Percentiles rank a stretch among this genome's conserved stretches.
Evolutionary conservation across 1,140 invertebrate genomes (phyloP).

Genomic region (Dinoponera quadriceps): DNA sequence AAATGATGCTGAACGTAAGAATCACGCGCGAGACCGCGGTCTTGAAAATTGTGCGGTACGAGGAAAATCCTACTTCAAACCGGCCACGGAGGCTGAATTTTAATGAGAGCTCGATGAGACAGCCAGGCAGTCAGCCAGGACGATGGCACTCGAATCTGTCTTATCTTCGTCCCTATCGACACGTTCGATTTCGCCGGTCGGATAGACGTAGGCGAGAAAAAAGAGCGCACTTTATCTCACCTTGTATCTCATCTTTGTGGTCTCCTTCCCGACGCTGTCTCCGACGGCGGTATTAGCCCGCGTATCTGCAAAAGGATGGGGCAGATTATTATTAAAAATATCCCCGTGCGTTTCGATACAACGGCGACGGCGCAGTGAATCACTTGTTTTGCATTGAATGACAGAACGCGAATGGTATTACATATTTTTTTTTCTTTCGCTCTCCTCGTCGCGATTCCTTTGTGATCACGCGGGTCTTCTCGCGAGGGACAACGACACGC

Average conservation of each 20-base stretch:
- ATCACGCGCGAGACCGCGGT: neutral
- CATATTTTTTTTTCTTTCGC: slow-evolving; percentile 3
- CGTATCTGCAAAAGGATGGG: slow-evolving; percentile 41
- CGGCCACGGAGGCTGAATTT: slow-evolving; percentile 12
- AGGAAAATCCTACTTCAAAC: slow-evolving; percentile 7
- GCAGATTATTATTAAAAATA: slow-evolving; percentile 42
- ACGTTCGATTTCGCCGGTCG: neutral
- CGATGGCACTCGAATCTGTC: slow-evolving; percentile 8
- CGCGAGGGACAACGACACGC: neutral
- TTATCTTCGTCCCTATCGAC: slow-evolving; percentile 17
- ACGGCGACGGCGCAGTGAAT: slow-evolving; percentile 37
- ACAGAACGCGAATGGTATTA: slow-evolving; percentile 7
- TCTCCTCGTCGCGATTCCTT: slow-evolving; percentile 24
- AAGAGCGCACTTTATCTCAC: slow-evolving; percentile 60
- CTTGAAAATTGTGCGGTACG: neutral
- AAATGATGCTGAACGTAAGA: neutral
- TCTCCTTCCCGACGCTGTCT: neutral
- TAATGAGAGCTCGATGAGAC: slow-evolving; percentile 12
- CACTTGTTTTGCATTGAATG: slow-evolving; percentile 57
- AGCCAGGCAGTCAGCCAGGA: neutral
- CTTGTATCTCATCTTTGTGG: slow-evolving; percentile 74
- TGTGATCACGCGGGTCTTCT: slow-evolving; percentile 25
- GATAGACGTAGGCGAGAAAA: neutral
- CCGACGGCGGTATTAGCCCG: slow-evolving; percentile 8
- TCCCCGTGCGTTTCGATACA: slow-evolving; percentile 4